Evolutionary conservation across 2,797 vertebrate species (phyloP), one percentile per base, ranked within the genome.

Genomic region (Danio albolineatus): DNA sequence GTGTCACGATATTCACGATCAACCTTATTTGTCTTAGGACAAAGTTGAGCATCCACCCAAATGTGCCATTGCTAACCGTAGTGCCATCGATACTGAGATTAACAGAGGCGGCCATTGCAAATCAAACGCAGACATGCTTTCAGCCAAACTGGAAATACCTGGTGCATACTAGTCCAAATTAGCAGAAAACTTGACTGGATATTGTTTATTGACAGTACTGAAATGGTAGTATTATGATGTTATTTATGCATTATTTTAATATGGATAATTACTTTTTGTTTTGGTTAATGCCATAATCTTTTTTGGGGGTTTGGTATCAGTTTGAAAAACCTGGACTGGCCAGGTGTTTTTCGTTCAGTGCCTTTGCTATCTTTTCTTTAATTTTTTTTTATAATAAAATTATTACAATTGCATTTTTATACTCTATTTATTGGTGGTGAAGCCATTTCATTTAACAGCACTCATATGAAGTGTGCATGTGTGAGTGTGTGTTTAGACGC

Each of bases 161-260:
- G 95, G 95, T 95, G 91, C 91, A 91, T 93, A 91, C 96, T 95
- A 95, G 94, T 93, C 94, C 90, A 93, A 94, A 91, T 92, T 90
- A 91, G 96, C 93, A 91, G 90, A 93, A 97, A 95, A 97, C 96
- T 97, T 98, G 97, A 98, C 98, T 99, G 96, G 96, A 98, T 97
- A 96, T 97, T 96, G 92, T 66, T 96, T 96, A 94, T 80, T 94
- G 93, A 92, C 92, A 93, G 87, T 90, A 94, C 91, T 91, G 89
- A 93, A 90, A 90, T 88, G 72, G 88, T 92, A 90, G 90, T 93
- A 95, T 95, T 96, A 94, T 88, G 95, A 91, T 94, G 91, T 93
- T 95, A 95, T 96, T 96, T 96, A 97, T 96, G 95, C 95, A 96
- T 97, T 97, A 95, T 96, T 96, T 95, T 84, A 87, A 92, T 94